phyloP scores from a whole-genome alignment of 2,113 vertebrate genomes.

The Nesoenas mayeri region DNA sequence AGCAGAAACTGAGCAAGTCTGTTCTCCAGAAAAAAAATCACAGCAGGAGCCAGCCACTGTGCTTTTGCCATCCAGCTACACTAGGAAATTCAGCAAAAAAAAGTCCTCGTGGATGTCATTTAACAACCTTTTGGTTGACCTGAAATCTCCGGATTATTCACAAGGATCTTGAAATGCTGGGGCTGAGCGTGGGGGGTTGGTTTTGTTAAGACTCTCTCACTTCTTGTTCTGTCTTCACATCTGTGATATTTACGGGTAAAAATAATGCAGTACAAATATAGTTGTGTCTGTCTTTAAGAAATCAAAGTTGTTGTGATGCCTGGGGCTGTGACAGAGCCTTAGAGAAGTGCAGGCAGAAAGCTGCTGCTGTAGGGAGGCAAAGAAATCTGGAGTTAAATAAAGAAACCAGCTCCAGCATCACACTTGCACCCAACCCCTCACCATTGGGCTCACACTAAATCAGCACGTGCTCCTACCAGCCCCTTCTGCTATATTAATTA shows the following conservation, averaged over 20 bases:
- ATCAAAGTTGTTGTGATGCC: slow-evolving; percentile 17
- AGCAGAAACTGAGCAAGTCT: neutral
- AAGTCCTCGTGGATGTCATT: neutral
- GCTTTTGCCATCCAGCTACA: neutral
- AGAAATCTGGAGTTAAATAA: slow-evolving; percentile 27
- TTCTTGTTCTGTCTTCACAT: neutral
- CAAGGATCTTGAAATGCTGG: neutral
- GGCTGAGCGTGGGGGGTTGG: neutral
- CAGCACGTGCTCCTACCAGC: fast-evolving
- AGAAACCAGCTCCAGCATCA: neutral
- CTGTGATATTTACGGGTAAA: neutral
- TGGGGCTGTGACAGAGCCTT: neutral
- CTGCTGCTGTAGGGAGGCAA: slow-evolving; percentile 8
- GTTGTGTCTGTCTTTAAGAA: slow-evolving; percentile 31
- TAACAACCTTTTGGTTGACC: neutral
- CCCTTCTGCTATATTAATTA: neutral
- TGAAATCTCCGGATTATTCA: neutral
- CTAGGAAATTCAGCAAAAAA: neutral
- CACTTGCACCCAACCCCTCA: neutral
- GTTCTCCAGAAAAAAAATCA: neutral
- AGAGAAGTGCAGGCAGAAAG: neutral
- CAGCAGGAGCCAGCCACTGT: neutral
- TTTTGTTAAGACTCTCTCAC: neutral
- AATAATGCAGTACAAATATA: slow-evolving; percentile 17
- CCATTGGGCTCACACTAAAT: fast-evolving